These are phyloP conservation scores for Siderastrea radians DNA, from an alignment of 92 coral and sea anemone genomes.

Conservation along the genomic window DNA sequence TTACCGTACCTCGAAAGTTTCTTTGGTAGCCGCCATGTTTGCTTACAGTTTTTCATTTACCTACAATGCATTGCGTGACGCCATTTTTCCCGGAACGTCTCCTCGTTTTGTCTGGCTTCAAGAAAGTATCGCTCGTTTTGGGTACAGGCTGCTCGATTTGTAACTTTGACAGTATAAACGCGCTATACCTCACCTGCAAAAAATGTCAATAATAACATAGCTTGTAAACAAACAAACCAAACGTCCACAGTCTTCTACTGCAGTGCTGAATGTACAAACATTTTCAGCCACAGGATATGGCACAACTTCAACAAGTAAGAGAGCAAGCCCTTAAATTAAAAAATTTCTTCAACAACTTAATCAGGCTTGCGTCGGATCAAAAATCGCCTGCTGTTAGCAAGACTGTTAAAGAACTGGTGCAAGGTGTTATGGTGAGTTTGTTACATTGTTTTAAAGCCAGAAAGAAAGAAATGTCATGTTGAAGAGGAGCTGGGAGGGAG, in stretches of 20 bases:
- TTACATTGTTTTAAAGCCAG: neutral
- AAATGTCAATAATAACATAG: constrained; percentile 42
- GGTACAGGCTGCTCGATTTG: too few species aligned
- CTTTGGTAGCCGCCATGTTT: too few species aligned
- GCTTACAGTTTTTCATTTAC: too few species aligned
- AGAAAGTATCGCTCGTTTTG: too few species aligned
- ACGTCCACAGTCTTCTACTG: constrained; percentile 11
- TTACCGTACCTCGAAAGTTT: too few species aligned
- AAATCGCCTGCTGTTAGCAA: constrained; percentile 96
- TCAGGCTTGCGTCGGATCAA: constrained; percentile 92
- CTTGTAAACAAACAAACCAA: constrained; percentile 52
- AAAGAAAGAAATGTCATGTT: too few species aligned
- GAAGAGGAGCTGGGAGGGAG: too few species aligned
- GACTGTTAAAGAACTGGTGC: constrained; percentile 92
- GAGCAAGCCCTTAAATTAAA: constrained; percentile 93
- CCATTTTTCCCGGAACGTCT: too few species aligned
- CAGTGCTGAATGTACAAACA: constrained; percentile 48
- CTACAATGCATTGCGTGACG: too few species aligned
- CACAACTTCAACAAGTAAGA: constrained; percentile 78
- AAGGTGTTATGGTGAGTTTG: constrained; percentile 93
- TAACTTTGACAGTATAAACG: too few species aligned
- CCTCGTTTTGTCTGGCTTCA: too few species aligned
- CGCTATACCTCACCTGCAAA: constrained; percentile 19
- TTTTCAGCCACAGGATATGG: constrained; percentile 72
- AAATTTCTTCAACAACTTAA: constrained; percentile 90